Evolutionary conservation across 2,797 vertebrate genomes (phyloP).

Genomic region (Sebastes kiyomatsui): DNA sequence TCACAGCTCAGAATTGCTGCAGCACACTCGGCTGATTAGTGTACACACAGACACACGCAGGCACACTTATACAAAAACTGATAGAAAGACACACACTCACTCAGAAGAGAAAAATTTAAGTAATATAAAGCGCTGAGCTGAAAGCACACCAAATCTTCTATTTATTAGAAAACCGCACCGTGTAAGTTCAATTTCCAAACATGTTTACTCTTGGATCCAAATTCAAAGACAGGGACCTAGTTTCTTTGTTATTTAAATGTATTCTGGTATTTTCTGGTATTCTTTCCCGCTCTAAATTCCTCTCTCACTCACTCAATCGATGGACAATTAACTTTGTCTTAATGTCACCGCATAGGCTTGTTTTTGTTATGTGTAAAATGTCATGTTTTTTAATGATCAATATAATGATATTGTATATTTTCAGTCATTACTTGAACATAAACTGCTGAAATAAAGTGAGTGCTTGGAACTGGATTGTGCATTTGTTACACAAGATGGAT

Average conservation of each 20-base stretch:
- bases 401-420: slow-evolving; percentile 37
- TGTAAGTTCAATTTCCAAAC: slow-evolving; percentile 55
- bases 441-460: slow-evolving; percentile 7
- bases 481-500: slow-evolving; percentile 10
- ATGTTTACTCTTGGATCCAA: slow-evolving; percentile 56
- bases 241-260: slow-evolving; percentile 60
- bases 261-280: slow-evolving; percentile 41
- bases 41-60: slow-evolving; percentile 42
- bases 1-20: slow-evolving; percentile 68
- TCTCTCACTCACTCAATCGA: slow-evolving; percentile 56
- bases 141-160: slow-evolving; percentile 49
- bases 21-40: slow-evolving; percentile 67
- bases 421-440: slow-evolving; percentile 35
- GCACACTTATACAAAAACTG: slow-evolving; percentile 26
- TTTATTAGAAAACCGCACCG: slow-evolving; percentile 44
- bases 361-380: slow-evolving; percentile 60
- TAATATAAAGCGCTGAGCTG: slow-evolving; percentile 42
- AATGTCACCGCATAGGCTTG: slow-evolving; percentile 38
- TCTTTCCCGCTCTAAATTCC: slow-evolving; percentile 40
- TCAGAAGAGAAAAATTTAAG: slow-evolving; percentile 46
- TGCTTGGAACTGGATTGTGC: background rate
- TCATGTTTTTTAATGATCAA: slow-evolving; percentile 65
- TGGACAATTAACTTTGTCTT: slow-evolving; percentile 56
- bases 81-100: slow-evolving; percentile 33
- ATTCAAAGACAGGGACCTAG: slow-evolving; percentile 47